Evolutionary conservation across 2,888 invertebrate genomes (phyloP).

Genomic region (Ophioninae sp.): DNA sequence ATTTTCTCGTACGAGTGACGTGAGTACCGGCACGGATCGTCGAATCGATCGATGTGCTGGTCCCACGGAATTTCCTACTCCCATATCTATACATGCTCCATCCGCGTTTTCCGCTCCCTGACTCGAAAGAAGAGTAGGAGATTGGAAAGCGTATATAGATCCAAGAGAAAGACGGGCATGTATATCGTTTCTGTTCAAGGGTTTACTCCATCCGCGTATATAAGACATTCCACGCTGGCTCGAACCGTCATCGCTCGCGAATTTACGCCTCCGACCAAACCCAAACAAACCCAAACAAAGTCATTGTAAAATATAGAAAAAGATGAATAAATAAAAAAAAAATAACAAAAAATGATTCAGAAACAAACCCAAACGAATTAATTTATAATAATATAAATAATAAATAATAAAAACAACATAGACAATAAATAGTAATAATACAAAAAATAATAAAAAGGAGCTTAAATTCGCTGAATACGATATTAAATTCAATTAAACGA

Average conservation of each 20-base stretch:
- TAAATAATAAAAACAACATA: too few species aligned
- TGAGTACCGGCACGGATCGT: slow-evolving; percentile 29
- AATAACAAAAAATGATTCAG: too few species aligned
- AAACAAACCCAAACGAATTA: too few species aligned
- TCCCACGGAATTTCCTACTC: slow-evolving; percentile 1
- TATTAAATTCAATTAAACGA: not conserved
- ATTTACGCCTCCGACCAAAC: too few species aligned
- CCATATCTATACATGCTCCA: slow-evolving; percentile 8
- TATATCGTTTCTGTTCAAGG: slow-evolving; percentile 21
- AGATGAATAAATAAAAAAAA: too few species aligned
- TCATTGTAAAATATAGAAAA: too few species aligned
- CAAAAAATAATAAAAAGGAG: too few species aligned
- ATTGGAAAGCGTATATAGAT: slow-evolving; percentile 26
- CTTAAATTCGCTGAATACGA: too few species aligned
- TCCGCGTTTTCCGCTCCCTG: slow-evolving; percentile 23
- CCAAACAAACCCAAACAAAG: too few species aligned
- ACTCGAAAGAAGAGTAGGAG: slow-evolving; percentile 30
- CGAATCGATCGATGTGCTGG: slow-evolving; percentile 41
- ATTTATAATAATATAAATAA: too few species aligned
- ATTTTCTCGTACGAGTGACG: slow-evolving; percentile 7
- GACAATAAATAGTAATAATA: too few species aligned
- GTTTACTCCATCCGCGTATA: not conserved
- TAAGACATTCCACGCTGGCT: not conserved
- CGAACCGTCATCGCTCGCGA: not conserved
- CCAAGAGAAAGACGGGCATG: slow-evolving; percentile 19